These are phyloP conservation scores for Rhopalosiphum padi DNA, from an alignment of 1,140 invertebrate species.

Conservation along the genomic window DNA sequence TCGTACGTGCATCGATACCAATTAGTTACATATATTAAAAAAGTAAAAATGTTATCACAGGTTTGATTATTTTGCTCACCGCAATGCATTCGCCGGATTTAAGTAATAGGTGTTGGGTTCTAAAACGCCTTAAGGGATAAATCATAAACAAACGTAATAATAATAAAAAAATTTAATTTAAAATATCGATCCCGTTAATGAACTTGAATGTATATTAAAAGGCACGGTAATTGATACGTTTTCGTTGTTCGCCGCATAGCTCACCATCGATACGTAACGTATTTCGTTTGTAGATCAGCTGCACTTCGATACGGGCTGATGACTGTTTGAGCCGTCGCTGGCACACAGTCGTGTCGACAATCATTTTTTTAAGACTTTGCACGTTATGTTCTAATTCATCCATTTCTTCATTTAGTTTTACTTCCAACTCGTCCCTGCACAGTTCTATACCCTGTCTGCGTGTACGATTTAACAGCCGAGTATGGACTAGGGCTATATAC, in stretches of 20 bases:
- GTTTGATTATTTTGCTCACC: no score
- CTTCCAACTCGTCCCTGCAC: conserved; percentile 66
- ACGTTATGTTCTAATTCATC: conserved; percentile 8
- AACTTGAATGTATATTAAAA: not conserved
- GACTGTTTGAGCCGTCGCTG: conserved; percentile 24
- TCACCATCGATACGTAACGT: not conserved
- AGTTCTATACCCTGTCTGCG: conserved; percentile 80
- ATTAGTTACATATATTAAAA: no score
- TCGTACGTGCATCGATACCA: no score
- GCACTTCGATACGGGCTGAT: not conserved
- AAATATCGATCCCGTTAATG: not conserved
- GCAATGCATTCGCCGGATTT: no score
- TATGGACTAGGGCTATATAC: conserved; percentile 82
- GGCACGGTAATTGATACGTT: not conserved
- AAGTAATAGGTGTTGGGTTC: no score
- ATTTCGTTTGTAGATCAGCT: not conserved
- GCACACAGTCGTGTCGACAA: not conserved
- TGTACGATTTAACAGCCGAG: conserved; percentile 78
- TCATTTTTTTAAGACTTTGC: not conserved
- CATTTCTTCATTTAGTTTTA: conserved; percentile 15
- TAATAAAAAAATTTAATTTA: not conserved
- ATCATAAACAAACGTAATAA: no score
- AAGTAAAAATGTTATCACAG: no score
- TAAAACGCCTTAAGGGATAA: no score
- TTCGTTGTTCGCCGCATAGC: not conserved